Percentiles rank a stretch among this genome's conserved stretches.
Evolutionary conservation across 2,797 vertebrate species (phyloP).

Genomic region (Knipowitschia caucasica): DNA sequence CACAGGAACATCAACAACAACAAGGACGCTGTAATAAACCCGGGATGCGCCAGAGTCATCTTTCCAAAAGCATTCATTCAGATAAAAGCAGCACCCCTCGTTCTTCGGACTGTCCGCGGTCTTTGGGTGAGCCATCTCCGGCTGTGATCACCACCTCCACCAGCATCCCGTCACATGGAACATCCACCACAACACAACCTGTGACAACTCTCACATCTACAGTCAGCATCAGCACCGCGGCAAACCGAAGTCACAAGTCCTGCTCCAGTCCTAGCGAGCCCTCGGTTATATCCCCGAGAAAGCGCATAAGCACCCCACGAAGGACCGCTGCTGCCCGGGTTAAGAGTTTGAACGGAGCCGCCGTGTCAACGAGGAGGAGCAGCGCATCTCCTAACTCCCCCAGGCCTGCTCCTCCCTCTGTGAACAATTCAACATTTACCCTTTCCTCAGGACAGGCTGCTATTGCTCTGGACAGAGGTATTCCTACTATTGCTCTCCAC

Average conservation of each 20-base stretch:
- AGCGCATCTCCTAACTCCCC: slow-evolving; percentile 43
- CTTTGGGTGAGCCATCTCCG: slow-evolving; percentile 45
- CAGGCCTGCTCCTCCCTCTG: slow-evolving; percentile 47
- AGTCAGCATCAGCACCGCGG: slow-evolving; percentile 64
- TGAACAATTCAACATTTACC: slow-evolving; percentile 69
- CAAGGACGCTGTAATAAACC: slow-evolving; percentile 70
- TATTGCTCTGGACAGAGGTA: slow-evolving; percentile 70
- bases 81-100: slow-evolving; percentile 61
- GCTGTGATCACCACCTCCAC: slow-evolving; percentile 67
- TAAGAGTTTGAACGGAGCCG: slow-evolving; percentile 77
- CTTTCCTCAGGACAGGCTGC: slow-evolving; percentile 63
- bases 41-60: slow-evolving; percentile 65
- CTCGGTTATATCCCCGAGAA: slow-evolving; percentile 58
- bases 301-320: slow-evolving; percentile 61
- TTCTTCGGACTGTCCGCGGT: slow-evolving; percentile 30
- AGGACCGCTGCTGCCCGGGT: slow-evolving; percentile 64
- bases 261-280: slow-evolving; percentile 46
- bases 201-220: slow-evolving; percentile 71
- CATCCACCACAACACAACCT: slow-evolving; percentile 72
- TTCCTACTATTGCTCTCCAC: slow-evolving; percentile 76
- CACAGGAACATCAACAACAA: slow-evolving; percentile 71
- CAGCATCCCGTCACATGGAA: slow-evolving; percentile 76
- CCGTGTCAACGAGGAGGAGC: slow-evolving; percentile 61
- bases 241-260: slow-evolving; percentile 44
- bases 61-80: slow-evolving; percentile 67